Base-by-base conservation (phyloP, 2,888 invertebrate genomes). In the Tuberolachnus salignus region DNA sequence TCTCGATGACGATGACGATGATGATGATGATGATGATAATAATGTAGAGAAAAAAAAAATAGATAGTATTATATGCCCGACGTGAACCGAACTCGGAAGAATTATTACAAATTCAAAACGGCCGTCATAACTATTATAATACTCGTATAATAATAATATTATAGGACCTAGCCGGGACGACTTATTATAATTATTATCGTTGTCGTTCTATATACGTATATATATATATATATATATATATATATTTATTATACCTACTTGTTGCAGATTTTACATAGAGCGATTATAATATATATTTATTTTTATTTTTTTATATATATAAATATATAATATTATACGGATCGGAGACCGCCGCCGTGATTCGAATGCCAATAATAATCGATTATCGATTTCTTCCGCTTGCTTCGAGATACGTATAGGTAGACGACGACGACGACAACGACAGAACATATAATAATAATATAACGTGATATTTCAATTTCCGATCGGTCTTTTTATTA, bases 21-120 rank as follows among this genome's bases (percentile, higher is more conserved):
- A n/a, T n/a, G n/a, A n/a, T n/a, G n/a, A n/a, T n/a, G n/a, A n/a
- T n/a, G n/a, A n/a, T n/a, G n/a, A n/a, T n/a, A n/a, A n/a, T n/a
- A n/a, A n/a, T n/a, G 34, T 4, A 34, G 34, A 34, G 34, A 34
- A 34, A 34, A 34, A 34, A 34, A 34, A 34, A 34, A 34, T 4
- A 34, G 3, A 34, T 6, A 34, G 3, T 34, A 4, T n/a, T n/a
- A n/a, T n/a, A n/a, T n/a, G n/a, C n/a, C 46, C 13, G 57, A 66
- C 75, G 75, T 57, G 16, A 75, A 74, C 55, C 75, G 59, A 67
- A 75, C 66, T 26, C 34, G 46, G 19, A 67, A 67, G 55, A 55
- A 67, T 66, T 59, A 75, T 67, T 75, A 75, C 66, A 55, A 73
- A 73, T 63, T 51, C 72, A 73, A 73, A 34, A 73, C 34, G 61